phyloP scores from a whole-genome alignment of 2,888 invertebrate species.

The Polydrusus pterygomalis region DNA sequence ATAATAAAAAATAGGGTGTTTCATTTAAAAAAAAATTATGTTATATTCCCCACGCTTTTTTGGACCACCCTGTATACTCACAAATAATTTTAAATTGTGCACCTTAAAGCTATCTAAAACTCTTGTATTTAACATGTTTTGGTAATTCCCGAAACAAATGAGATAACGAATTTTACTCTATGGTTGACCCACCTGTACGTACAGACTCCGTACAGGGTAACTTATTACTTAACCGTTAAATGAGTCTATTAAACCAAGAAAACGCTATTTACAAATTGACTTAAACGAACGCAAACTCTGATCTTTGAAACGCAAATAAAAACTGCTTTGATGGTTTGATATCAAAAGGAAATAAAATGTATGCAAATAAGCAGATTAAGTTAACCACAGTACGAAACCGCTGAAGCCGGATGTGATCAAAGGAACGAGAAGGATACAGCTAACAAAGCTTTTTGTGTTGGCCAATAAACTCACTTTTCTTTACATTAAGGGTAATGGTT shows the following conservation, averaged over 20 bases:
- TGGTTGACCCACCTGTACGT: no score
- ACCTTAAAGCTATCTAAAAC: no score
- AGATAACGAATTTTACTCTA: no score
- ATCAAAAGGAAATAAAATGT: slow-evolving; percentile 17
- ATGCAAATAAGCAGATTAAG: slow-evolving; percentile 2
- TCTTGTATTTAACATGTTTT: no score
- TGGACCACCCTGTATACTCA: no score
- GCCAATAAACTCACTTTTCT: not conserved
- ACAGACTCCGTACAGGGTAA: no score
- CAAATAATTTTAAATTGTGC: no score
- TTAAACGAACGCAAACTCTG: not conserved
- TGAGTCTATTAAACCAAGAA: not conserved
- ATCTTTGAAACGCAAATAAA: slow-evolving; percentile 4
- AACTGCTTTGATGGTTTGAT: slow-evolving; percentile 4
- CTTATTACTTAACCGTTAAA: not conserved
- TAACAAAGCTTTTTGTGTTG: slow-evolving; percentile 5
- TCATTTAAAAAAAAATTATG: no score
- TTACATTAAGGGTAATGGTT: slow-evolving; percentile 2
- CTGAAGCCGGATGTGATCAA: not conserved
- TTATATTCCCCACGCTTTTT: no score
- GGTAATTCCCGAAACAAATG: no score
- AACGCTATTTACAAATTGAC: not conserved
- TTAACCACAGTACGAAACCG: slow-evolving; percentile 5
- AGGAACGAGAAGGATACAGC: slow-evolving; percentile 1
- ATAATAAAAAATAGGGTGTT: no score